A percentile compares a stretch with the other conserved stretches of the same genome.
phyloP scores from a whole-genome alignment of 2,888 invertebrate genomes.

The Orchesella flavescens region DNA sequence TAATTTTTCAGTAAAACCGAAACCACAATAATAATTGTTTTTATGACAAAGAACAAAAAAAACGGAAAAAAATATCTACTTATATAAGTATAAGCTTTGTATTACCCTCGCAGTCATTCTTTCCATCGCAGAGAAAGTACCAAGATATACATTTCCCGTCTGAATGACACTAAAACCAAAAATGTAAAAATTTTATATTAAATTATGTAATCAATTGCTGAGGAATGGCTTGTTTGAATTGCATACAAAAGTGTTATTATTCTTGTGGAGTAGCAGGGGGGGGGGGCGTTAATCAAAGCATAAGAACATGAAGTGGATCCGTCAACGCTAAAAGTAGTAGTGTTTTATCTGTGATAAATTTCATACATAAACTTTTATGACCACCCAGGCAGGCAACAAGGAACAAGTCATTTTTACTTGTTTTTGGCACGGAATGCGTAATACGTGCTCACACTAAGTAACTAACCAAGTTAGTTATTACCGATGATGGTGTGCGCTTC shows the following conservation, averaged over 20 bases:
- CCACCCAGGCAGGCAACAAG: too few species aligned
- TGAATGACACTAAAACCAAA: conserved; percentile 83
- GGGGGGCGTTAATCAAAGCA: background rate
- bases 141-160: conserved; percentile 85
- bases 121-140: conserved; percentile 93
- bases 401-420: too few species aligned
- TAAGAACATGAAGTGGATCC: background rate
- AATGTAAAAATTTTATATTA: conserved; percentile 10
- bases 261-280: background rate
- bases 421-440: too few species aligned
- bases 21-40: conserved; percentile 1
- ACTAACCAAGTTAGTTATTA: too few species aligned
- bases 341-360: background rate
- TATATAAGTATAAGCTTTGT: too few species aligned
- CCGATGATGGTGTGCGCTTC: too few species aligned
- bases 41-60: background rate
- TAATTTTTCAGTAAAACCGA: background rate
- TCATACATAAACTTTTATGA: too few species aligned
- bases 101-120: conserved; percentile 81
- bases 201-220: background rate
- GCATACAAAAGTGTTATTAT: background rate
- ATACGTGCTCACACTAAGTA: too few species aligned
- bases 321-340: background rate
- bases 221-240: background rate
- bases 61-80: background rate